Evolutionary conservation across 1,140 invertebrate species (phyloP).

Genomic region (Onthophagus taurus): DNA sequence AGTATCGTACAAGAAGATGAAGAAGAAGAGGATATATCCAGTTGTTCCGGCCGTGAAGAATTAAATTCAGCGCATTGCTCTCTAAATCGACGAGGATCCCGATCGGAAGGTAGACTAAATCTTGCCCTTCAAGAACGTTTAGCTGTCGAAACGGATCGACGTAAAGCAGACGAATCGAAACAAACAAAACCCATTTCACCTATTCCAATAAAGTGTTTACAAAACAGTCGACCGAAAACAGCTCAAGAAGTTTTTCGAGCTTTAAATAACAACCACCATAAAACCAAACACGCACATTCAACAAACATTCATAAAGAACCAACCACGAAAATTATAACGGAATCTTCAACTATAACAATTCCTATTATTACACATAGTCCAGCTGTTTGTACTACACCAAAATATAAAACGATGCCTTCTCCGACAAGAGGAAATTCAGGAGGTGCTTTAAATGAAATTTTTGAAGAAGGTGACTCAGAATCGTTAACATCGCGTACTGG

Average conservation of each 20-base stretch:
- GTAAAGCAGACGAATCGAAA: constrained; percentile 19
- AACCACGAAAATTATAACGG: constrained; percentile 43
- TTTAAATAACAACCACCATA: constrained; percentile 4
- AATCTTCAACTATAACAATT: constrained; percentile 48
- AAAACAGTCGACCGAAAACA: constrained; percentile 16
- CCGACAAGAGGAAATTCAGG: constrained; percentile 32
- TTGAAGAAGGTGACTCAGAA: constrained; percentile 51
- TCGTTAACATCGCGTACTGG: constrained; percentile 22
- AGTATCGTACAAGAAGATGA: constrained; percentile 82
- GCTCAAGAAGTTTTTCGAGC: constrained; percentile 12
- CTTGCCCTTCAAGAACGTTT: constrained; percentile 44
- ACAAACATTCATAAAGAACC: not conserved
- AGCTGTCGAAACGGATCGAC: constrained; percentile 34
- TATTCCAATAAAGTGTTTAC: constrained; percentile 5
- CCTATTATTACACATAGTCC: constrained; percentile 42
- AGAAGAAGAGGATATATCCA: constrained; percentile 57
- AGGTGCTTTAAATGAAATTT: constrained; percentile 56
- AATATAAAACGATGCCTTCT: constrained; percentile 50
- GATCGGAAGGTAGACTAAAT: constrained; percentile 53
- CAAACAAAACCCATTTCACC: constrained; percentile 5
- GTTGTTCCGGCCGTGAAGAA: constrained; percentile 45
- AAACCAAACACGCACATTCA: not conserved
- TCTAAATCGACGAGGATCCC: constrained; percentile 47
- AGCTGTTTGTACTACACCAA: constrained; percentile 36
- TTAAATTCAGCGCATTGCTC: constrained; percentile 37